These are phyloP conservation scores for Dilophus febrilis DNA, from an alignment of 2,888 invertebrate genomes.

Conservation along the genomic window DNA sequence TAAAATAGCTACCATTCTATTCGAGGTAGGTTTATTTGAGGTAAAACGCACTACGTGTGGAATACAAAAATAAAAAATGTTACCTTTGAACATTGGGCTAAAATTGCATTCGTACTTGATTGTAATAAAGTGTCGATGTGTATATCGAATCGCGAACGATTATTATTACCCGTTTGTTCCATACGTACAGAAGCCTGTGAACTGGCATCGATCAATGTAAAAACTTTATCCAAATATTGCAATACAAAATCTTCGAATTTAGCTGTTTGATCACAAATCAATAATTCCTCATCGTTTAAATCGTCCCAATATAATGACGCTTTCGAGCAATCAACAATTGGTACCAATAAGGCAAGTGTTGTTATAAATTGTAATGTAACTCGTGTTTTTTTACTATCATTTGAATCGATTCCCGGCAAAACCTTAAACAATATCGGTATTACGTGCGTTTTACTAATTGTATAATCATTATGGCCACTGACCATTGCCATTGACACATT, in stretches of 20 bases:
- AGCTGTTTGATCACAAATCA: slow-evolving; percentile 63
- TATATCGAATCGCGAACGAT: slow-evolving; percentile 50
- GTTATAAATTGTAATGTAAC: slow-evolving; percentile 65
- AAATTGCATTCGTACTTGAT: slow-evolving; percentile 46
- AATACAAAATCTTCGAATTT: slow-evolving; percentile 79
- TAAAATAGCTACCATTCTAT: no score
- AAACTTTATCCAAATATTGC: slow-evolving; percentile 64
- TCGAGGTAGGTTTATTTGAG: no score
- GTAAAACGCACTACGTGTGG: no score
- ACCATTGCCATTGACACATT: slow-evolving; percentile 51
- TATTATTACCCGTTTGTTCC: slow-evolving; percentile 41
- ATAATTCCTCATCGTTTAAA: slow-evolving; percentile 58
- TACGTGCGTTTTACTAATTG: slow-evolving; percentile 65
- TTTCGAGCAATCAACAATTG: slow-evolving; percentile 69
- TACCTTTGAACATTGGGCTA: slow-evolving; percentile 47
- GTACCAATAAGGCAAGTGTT: slow-evolving; percentile 59
- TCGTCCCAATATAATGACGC: slow-evolving; percentile 48
- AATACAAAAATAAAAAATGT: no score
- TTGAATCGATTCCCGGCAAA: slow-evolving; percentile 79
- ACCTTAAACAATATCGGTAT: slow-evolving; percentile 63
- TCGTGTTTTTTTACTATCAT: slow-evolving; percentile 61
- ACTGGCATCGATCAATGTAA: slow-evolving; percentile 52
- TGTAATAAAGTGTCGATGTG: slow-evolving; percentile 53
- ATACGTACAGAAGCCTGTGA: slow-evolving; percentile 48
- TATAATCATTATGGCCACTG: slow-evolving; percentile 33